Conservation (phyloP, 2,113 vertebrate species). For the Melanostigma gelatinosum region DNA sequence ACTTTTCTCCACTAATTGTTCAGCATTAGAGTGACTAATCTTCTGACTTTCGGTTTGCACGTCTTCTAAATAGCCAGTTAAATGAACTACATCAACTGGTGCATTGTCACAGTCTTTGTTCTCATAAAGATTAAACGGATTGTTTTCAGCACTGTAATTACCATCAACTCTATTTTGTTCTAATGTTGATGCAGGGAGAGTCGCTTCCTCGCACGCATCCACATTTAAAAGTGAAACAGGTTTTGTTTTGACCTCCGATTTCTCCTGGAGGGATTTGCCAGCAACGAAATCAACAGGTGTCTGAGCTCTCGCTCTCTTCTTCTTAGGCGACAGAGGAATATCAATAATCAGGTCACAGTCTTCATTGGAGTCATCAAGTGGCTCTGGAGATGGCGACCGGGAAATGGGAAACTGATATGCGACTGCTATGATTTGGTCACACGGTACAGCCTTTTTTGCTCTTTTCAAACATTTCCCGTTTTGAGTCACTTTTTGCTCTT, state of each 20-base stretch:
- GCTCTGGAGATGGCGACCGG: slow-evolving; percentile 2
- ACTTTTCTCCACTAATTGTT: not conserved
- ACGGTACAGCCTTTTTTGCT: not conserved
- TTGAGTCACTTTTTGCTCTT: slow-evolving; percentile 54
- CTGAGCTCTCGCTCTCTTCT: slow-evolving; percentile 54
- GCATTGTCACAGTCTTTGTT: not conserved
- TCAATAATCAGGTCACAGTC: slow-evolving; percentile 81
- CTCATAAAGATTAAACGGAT: not conserved
- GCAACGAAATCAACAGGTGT: not conserved
- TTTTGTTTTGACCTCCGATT: not conserved
- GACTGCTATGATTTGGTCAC: not conserved
- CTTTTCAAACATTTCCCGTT: slow-evolving; percentile 37
- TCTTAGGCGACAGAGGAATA: slow-evolving; percentile 54
- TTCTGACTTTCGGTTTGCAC: slow-evolving; percentile 50
- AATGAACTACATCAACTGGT: slow-evolving; percentile 37
- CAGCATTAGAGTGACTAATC: slow-evolving; percentile 13
- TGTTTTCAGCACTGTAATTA: not conserved
- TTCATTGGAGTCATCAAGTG: slow-evolving; percentile 76
- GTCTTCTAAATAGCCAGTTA: slow-evolving; percentile 62
- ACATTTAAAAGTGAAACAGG: not conserved
- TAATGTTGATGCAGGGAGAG: not conserved
- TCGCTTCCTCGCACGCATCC: not conserved
- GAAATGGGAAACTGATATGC: not conserved
- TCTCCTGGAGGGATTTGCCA: not conserved
- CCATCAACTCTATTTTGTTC: not conserved